A percentile compares a stretch with the other conserved stretches of the same genome.
Conservation (phyloP, 2,888 invertebrate species). For the Ormyrus thymus region DNA sequence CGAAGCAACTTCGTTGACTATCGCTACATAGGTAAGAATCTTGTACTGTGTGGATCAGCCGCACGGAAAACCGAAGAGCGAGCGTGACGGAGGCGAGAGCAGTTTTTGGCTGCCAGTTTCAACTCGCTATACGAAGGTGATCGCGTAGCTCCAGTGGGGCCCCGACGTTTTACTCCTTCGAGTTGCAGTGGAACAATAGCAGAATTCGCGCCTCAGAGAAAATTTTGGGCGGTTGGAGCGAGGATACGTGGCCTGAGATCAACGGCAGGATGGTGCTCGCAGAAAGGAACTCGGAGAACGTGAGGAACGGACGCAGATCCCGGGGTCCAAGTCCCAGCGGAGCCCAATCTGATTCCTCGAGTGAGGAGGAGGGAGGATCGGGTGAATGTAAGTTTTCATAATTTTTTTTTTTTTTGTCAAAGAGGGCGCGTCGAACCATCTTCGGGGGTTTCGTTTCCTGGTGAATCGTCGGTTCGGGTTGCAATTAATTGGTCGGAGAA, state of each 20-base stretch:
- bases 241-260: not conserved
- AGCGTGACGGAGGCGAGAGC: not conserved
- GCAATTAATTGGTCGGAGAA: too few species aligned
- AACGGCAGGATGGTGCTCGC: slow-evolving; percentile 86
- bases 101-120: too few species aligned
- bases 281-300: slow-evolving; percentile 88
- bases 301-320: slow-evolving; percentile 91
- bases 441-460: not conserved
- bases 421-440: not conserved
- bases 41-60: too few species aligned
- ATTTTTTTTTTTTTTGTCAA: slow-evolving; percentile 11
- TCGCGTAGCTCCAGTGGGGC: too few species aligned
- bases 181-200: not conserved
- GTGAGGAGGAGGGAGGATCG: slow-evolving; percentile 90
- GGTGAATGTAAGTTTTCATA: slow-evolving; percentile 60
- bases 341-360: slow-evolving; percentile 86
- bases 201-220: not conserved
- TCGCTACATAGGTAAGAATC: too few species aligned
- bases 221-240: not conserved
- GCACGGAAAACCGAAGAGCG: too few species aligned
- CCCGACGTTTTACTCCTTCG: not conserved
- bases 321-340: slow-evolving; percentile 94
- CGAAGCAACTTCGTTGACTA: too few species aligned
- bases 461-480: too few species aligned
- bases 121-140: too few species aligned